phyloP scores from a whole-genome alignment of 1,140 invertebrate genomes.

The Formica exsecta region DNA sequence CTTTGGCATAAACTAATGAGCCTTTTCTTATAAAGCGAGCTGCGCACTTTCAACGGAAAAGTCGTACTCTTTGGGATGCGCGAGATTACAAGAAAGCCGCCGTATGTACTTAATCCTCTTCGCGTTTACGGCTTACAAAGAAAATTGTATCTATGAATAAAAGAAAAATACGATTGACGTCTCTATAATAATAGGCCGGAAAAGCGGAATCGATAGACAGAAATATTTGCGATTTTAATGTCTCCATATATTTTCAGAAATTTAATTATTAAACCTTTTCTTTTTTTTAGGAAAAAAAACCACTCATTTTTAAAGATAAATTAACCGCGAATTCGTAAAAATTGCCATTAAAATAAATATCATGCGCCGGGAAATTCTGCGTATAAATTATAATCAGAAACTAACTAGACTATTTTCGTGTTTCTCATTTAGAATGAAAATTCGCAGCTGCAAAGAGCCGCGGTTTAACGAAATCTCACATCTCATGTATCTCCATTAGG shows the following conservation, averaged over 20 bases:
- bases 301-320: neutral
- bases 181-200: neutral
- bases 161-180: neutral
- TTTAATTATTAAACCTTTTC: neutral
- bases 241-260: neutral
- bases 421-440: constrained; percentile 15
- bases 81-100: neutral
- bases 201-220: neutral
- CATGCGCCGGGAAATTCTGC: neutral
- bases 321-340: neutral
- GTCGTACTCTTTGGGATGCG: neutral
- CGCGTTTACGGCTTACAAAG: neutral
- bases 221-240: neutral
- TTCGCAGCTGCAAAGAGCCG: neutral
- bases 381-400: neutral
- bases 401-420: neutral
- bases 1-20: constrained; percentile 11
- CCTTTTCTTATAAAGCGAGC: constrained; percentile 12
- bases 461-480: constrained; percentile 16
- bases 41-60: neutral
- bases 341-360: neutral
- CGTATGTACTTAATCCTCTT: neutral
- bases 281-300: neutral
- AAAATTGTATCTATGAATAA: neutral
- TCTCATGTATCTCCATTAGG: constrained; percentile 23